Evolutionary conservation across 2,113 vertebrate species (phyloP).

Genomic region (Epinephelus cyanopodus): DNA sequence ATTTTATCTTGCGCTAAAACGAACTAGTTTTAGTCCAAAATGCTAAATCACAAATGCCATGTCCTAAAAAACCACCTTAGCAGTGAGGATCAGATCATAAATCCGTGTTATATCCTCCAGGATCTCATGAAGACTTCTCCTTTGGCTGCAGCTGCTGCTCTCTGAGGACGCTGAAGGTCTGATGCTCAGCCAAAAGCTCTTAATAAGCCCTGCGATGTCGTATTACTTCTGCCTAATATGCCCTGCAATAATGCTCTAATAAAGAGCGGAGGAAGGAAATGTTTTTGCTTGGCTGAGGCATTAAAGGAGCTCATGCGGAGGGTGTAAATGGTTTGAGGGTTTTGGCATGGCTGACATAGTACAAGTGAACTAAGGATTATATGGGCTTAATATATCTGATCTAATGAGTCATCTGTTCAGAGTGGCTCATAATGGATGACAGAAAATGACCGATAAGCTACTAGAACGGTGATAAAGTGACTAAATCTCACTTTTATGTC

Average conservation of each 20-base stretch:
- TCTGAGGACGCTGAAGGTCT: constrained; percentile 33
- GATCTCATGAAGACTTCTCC: constrained; percentile 33
- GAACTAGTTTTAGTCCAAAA: neutral
- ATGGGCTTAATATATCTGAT: constrained; percentile 12
- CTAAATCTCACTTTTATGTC: constrained; percentile 5
- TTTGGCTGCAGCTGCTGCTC: constrained; percentile 59
- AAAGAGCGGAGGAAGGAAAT: constrained; percentile 1
- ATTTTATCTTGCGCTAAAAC: neutral
- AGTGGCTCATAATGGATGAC: neutral
- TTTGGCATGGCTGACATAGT: constrained; percentile 27
- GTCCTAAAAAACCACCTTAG: neutral
- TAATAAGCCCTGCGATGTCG: constrained; percentile 11
- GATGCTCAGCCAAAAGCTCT: constrained; percentile 37
- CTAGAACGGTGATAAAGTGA: neutral
- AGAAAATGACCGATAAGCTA: neutral
- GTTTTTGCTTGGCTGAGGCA: constrained; percentile 15
- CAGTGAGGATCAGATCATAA: constrained; percentile 14
- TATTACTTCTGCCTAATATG: constrained; percentile 8
- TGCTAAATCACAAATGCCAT: constrained; percentile 20
- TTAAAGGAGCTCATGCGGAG: constrained; percentile 10
- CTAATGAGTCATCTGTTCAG: constrained; percentile 48
- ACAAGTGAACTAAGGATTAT: constrained; percentile 31
- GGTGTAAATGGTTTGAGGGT: constrained; percentile 31
- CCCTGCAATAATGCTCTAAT: constrained; percentile 26
- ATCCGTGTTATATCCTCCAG: constrained; percentile 19